Evolutionary conservation across 1,140 invertebrate species (phyloP).

Genomic region (Probaryconus sp.): DNA sequence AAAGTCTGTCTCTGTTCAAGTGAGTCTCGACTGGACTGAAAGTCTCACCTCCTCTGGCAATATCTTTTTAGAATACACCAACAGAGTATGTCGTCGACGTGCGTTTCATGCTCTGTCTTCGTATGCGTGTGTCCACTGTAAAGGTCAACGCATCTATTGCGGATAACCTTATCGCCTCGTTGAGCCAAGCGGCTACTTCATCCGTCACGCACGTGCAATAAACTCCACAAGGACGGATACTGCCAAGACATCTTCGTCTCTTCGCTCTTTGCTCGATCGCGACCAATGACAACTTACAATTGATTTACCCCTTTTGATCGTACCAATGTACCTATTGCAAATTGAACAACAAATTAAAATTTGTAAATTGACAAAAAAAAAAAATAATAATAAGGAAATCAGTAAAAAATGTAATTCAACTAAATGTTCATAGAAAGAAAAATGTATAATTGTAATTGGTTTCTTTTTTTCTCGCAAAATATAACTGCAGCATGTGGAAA

Average conservation of each 20-base stretch:
- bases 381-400: no score
- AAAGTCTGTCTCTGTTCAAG: slow-evolving; percentile 66
- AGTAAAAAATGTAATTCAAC: no score
- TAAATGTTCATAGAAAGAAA: no score
- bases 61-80: slow-evolving; percentile 71
- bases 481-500: not conserved
- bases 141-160: slow-evolving; percentile 71
- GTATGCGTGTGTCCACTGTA: slow-evolving; percentile 58
- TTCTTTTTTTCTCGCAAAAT: no score
- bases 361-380: no score
- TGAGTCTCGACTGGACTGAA: slow-evolving; percentile 62
- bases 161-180: slow-evolving; percentile 66
- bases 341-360: no score
- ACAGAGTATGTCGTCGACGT: slow-evolving; percentile 71
- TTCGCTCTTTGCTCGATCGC: slow-evolving; percentile 8
- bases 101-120: slow-evolving; percentile 52
- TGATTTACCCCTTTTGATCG: slow-evolving; percentile 43
- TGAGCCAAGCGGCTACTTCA: slow-evolving; percentile 30
- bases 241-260: slow-evolving; percentile 25
- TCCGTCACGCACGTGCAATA: slow-evolving; percentile 47
- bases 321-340: no score
- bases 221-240: slow-evolving; percentile 47
- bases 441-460: no score
- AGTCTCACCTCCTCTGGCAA: slow-evolving; percentile 47
- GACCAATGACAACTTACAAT: slow-evolving; percentile 26